Base-by-base conservation (phyloP, 2,888 invertebrate species). In the Cosmia pyralina region DNA sequence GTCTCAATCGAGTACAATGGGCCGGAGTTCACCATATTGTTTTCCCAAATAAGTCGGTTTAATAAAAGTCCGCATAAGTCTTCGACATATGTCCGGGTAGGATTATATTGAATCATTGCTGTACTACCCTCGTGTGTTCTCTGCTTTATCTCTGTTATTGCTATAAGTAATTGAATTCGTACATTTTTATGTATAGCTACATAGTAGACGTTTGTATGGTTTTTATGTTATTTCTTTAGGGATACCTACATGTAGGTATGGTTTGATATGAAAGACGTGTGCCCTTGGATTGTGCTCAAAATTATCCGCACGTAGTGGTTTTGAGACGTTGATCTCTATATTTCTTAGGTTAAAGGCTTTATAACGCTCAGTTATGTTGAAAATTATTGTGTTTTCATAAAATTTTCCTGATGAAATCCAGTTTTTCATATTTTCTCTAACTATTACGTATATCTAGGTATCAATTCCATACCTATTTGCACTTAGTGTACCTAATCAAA, bases 31-130 rank as follows among this genome's bases (percentile, higher is more conserved):
- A 77, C 85, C 81, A 87, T 90, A 90, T 91, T 91, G 91, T 91
- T 89, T 89, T 90, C 71, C 90, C 90, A 88, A 92, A 92, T 92
- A 92, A 92, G 90, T 92, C 83, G 83, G 89, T 93, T 94, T 93
- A 93, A 94, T 94, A 94, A 92, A 93, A 93, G 91, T 91, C 91
- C 88, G 77, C 89, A 90, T 90, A 92, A 92, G 90, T 89, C 89
- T 82, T 75, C 90, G 90, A 94, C 95, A 95, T 93, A 94, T 95
- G 95, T 93, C 88, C 79, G 86, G 83, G 84, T 77, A 78, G 92
- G 94, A 93, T 94, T 93, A 94, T 94, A 93, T 93, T 93, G 92
- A 93, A 93, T 92, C 93, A 93, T 93, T 92, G 92, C 88, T 87
- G 82, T 85, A 86, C 89, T 90, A 90, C 92, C 90, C 88, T 86